phyloP scores from a whole-genome alignment of 2,888 invertebrate species.

The Noctua pronuba region DNA sequence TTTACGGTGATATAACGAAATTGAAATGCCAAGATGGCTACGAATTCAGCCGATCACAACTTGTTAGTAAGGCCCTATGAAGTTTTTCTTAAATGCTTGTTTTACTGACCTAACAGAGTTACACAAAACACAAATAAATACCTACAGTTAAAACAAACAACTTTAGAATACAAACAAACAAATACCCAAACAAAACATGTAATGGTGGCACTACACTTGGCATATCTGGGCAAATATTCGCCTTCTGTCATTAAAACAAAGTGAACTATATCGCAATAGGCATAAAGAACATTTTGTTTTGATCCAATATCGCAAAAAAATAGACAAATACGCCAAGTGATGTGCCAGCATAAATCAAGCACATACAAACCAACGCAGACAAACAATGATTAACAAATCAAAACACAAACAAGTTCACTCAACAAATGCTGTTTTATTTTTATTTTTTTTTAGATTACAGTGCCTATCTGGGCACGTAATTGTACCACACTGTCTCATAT shows the following conservation, averaged over 20 bases:
- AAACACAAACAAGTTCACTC: no score
- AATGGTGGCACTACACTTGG: no score
- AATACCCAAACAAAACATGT: neutral
- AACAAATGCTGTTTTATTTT: neutral
- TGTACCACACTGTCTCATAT: neutral
- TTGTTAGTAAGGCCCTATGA: slow-evolving; percentile 8
- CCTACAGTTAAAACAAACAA: neutral
- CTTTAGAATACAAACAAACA: neutral
- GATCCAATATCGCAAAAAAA: no score
- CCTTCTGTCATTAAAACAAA: no score
- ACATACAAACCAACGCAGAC: neutral
- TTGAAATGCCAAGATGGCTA: no score
- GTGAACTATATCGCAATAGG: no score
- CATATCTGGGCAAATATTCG: no score
- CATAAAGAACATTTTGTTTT: no score
- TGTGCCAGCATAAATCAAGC: no score
- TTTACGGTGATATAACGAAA: no score
- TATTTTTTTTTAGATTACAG: neutral
- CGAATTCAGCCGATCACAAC: no score
- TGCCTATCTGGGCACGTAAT: neutral
- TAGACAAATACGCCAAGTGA: no score
- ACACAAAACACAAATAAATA: neutral
- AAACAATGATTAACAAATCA: neutral
- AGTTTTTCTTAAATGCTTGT: neutral
- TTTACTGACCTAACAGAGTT: neutral